Evolutionary conservation across 2,888 invertebrate genomes (phyloP).

Genomic region (Apomyelois bistriatella): DNA sequence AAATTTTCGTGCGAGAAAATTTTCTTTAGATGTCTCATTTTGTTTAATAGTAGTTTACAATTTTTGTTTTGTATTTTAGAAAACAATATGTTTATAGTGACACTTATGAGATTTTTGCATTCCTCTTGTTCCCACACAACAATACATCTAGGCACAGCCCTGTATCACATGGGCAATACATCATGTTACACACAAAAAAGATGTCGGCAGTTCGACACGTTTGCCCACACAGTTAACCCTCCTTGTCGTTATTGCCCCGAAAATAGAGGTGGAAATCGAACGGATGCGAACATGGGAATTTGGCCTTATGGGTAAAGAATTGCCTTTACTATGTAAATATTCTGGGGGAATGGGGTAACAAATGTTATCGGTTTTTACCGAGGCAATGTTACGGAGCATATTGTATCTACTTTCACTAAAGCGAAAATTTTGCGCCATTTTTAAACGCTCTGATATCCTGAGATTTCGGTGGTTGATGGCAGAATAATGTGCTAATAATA

Average conservation of each 20-base stretch:
- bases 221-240: not conserved
- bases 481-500: no score
- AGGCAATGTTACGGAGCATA: not conserved
- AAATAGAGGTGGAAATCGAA: constrained; percentile 8
- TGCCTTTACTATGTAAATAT: not conserved
- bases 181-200: not conserved
- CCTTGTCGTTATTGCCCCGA: not conserved
- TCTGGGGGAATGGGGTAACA: not conserved
- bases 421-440: no score
- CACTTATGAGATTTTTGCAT: no score
- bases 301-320: not conserved
- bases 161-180: not conserved
- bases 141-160: not conserved
- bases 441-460: no score
- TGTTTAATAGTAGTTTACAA: no score
- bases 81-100: no score
- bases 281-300: not conserved
- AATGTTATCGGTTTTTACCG: constrained; percentile 4
- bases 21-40: no score
- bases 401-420: not conserved
- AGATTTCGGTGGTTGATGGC: no score
- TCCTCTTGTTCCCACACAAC: no score
- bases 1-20: no score
- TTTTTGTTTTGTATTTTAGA: no score
- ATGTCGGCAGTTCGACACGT: not conserved